Evolutionary conservation across 2,888 invertebrate genomes (phyloP).

Genomic region (Heliconius aoede): DNA sequence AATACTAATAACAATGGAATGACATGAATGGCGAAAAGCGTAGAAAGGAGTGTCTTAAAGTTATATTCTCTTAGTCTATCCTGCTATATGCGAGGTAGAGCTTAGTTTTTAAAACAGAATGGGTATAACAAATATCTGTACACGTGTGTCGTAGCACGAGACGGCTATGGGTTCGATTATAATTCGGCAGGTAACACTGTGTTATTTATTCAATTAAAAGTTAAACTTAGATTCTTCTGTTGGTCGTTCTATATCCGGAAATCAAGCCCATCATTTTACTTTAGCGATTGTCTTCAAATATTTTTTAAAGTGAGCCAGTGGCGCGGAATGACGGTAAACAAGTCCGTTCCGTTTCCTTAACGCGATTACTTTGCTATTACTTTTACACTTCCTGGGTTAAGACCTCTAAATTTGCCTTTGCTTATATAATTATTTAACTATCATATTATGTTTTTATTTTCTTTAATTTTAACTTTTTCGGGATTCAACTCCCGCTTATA

Average conservation of each 20-base stretch:
- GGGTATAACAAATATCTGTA: no score
- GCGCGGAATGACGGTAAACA: slow-evolving; percentile 39
- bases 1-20: no score
- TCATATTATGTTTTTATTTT: neutral
- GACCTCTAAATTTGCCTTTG: slow-evolving; percentile 24
- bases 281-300: slow-evolving; percentile 7
- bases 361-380: slow-evolving; percentile 35
- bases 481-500: neutral
- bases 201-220: neutral
- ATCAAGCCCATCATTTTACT: neutral
- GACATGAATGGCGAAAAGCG: no score
- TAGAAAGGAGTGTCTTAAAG: no score
- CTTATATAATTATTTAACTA: neutral
- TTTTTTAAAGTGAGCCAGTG: slow-evolving; percentile 30
- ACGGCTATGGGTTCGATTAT: no score
- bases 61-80: no score
- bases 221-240: neutral
- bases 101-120: no score
- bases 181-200: no score
- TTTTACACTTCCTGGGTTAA: slow-evolving; percentile 41
- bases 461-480: neutral
- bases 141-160: no score
- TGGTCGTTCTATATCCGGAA: neutral
- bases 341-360: slow-evolving; percentile 47
- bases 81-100: no score